phyloP scores from a whole-genome alignment of 92 coral and sea anemone genomes.

The Epizoanthus rinbou region DNA sequence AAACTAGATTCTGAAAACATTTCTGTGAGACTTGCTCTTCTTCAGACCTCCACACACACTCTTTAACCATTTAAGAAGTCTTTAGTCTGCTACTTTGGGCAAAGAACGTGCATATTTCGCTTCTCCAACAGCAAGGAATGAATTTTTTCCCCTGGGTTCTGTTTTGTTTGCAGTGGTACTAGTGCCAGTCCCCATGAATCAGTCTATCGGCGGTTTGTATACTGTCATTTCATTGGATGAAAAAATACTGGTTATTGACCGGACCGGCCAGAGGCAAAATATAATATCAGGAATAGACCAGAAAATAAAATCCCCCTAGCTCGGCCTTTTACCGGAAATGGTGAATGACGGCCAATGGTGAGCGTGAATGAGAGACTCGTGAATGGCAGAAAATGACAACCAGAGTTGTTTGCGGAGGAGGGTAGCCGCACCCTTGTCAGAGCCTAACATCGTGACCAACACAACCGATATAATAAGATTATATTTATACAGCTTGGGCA shows the following conservation, averaged over 20 bases:
- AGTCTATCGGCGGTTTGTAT: background rate
- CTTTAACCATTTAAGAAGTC: background rate
- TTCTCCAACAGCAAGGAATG: background rate
- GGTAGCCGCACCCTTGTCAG: background rate
- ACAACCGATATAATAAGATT: background rate
- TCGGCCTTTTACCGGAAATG: no score
- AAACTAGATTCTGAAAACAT: background rate
- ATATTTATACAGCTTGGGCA: no score
- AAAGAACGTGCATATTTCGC: background rate
- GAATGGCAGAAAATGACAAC: no score
- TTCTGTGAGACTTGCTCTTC: constrained; percentile 21
- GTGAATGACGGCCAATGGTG: no score
- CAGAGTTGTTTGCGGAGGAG: background rate
- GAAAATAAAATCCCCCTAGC: background rate
- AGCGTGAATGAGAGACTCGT: no score
- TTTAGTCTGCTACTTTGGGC: no score
- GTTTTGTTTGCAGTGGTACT: background rate
- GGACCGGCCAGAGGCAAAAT: no score
- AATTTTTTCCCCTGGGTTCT: background rate
- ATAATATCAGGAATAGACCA: no score
- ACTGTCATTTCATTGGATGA: constrained; percentile 16
- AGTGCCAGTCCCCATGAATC: constrained; percentile 28
- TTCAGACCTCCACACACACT: constrained; percentile 34
- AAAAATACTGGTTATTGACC: no score
- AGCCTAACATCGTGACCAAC: constrained; percentile 1